Evolutionary conservation across 2,888 invertebrate species (phyloP), one percentile per base, ranked within the genome.

Genomic region (Monochamus alternatus): DNA sequence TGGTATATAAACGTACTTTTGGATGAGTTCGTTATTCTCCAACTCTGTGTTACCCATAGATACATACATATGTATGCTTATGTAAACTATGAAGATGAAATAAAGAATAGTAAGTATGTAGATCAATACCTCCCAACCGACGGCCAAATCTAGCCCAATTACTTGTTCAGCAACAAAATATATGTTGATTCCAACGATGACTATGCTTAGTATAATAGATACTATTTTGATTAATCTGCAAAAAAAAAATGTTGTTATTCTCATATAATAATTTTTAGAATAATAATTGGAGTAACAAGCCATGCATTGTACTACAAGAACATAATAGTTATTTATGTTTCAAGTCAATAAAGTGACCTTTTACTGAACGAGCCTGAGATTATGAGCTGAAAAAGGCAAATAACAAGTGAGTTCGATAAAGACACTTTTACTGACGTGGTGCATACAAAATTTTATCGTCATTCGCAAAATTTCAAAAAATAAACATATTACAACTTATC

Each of bases 151-250:
- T 2, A 87, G 83, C 5, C 89, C 86, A 14, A 89, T 83, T 0
- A 94, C 91, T 81, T 92, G 92, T 68, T 90, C 90, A 10, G 91
- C 87, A n/a, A 95, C 94, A 88, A 96, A 96, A 86, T 92, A 95
- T 80, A 95, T 90, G 87, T 96, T 96, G 82, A 96, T 96, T 4
- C 88, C 89, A 83, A 96, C 94, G 10, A 96, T 94, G 60, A 93
- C 84, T 8, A 92, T 84, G 3, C 95, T 93, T 43, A 96, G 88
- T 3, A 91, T 67, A 38, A 93, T 90, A 0, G 95, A 91, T 31
- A 93, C 88, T 31, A 93, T 88, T 89, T 93, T 94, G 87, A 93
- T 94, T 38, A 89, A 87, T 69, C 95, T 95, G 88, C 44, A 91
- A 91, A 77, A 82, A 83, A 84, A 82, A 81, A 5, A 52, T 12